Evolutionary conservation across 2,888 invertebrate species (phyloP), one percentile per base, ranked within the genome.

Genomic region (Oscheius sp.): DNA sequence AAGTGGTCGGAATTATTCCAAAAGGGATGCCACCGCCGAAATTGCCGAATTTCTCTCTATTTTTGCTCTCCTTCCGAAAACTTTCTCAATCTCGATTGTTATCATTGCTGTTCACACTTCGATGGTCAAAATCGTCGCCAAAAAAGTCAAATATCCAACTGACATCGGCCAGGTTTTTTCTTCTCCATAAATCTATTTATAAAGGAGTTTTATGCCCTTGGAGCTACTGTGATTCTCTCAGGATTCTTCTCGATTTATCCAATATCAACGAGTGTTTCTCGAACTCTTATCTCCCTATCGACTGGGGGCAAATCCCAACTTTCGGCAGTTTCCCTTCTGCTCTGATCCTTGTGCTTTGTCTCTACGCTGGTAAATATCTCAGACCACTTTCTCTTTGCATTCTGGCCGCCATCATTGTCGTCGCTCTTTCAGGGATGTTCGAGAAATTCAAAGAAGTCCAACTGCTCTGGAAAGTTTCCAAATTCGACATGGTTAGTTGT

Each of bases 221-320:
- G 82, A 1, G 57, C 90, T 10, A 90, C 91, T 50, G 92, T 93
- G 86, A 86, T 92, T 45, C 87, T 92, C 67, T 91, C 92, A 10
- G 88, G 89, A 0, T 88, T 89, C 81, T 89, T 89, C 82, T 86
- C 87, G 10, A 87, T 88, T 57, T 88, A 88, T 79, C 88, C 88
- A 3, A 85, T 87, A n/a, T 87, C 88, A 6, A 88, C 88, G 17
- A 89, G 90, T 3, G 82, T 90, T 65, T 89, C 89, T 15, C 82
- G 90, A 67, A 89, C 89, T 69, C 78, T 90, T 23, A 93, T 95
- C 61, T 94, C 94, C 85, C 92, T 93, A 81, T 90, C 91, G 79
- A 93, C 93, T 0, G 95, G 95, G 15, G 93, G 93, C 39, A 92
- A 91, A 84, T 93, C 94, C 0, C 93, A 94, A 86, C 39, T 66